A percentile compares a stretch with the other conserved stretches of the same genome.
phyloP scores from a whole-genome alignment of 2,888 invertebrate genomes.

The Rhagonycha fulva region DNA sequence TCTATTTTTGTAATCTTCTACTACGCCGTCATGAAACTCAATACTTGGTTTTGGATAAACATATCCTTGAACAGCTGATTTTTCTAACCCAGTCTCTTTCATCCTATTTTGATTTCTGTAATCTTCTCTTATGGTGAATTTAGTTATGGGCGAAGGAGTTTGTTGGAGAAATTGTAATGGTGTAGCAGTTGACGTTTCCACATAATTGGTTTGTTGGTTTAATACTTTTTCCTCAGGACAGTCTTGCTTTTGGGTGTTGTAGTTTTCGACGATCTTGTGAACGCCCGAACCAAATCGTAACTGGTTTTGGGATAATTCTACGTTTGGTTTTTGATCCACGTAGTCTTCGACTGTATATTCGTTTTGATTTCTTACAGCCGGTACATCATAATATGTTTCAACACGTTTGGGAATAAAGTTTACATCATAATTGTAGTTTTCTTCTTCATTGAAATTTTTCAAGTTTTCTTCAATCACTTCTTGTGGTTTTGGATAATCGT shows the following conservation, averaged over 20 bases:
- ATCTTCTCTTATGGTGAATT: background rate
- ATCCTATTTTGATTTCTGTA: background rate
- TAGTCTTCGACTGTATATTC: background rate
- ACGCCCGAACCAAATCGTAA: background rate
- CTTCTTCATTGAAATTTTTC: background rate
- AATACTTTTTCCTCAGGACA: no score
- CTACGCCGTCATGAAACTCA: slow-evolving; percentile 50
- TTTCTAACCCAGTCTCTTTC: background rate
- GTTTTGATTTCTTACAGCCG: background rate
- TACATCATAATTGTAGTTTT: background rate
- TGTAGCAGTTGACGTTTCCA: background rate
- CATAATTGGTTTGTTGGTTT: no score
- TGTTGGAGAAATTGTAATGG: background rate
- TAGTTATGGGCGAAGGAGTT: background rate
- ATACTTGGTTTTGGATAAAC: slow-evolving; percentile 40
- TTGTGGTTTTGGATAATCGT: background rate
- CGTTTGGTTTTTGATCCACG: background rate
- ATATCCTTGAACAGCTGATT: slow-evolving; percentile 28
- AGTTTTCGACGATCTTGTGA: no score
- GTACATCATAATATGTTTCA: background rate
- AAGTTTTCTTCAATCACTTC: background rate
- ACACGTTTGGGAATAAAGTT: background rate
- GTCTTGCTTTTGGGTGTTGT: no score
- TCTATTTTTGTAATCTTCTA: slow-evolving; percentile 38
- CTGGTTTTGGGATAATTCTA: background rate